A percentile compares a stretch with the other conserved stretches of the same genome.
Conservation (phyloP, 2,797 vertebrate genomes). For the Pangasius djambal region DNA sequence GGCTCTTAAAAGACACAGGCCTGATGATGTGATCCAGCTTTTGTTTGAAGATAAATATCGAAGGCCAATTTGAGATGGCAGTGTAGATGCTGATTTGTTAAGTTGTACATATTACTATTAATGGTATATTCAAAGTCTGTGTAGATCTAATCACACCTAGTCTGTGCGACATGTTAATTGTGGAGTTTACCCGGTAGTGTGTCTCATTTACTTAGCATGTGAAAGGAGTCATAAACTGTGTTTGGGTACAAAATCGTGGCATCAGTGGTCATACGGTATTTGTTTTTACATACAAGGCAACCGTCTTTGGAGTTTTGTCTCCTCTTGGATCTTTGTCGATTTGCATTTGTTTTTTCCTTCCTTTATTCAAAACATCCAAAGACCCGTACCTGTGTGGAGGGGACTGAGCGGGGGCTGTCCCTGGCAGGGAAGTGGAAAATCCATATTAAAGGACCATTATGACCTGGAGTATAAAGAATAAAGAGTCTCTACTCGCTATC, state of each 20-base stretch:
- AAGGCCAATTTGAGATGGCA: not conserved
- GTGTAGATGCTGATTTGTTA: not conserved
- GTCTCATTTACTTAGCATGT: not conserved
- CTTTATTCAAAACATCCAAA: slow-evolving; percentile 51
- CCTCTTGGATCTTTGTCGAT: slow-evolving; percentile 44
- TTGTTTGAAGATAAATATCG: slow-evolving; percentile 6
- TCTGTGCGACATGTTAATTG: no score
- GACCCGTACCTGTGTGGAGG: slow-evolving; percentile 35
- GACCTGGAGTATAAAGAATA: slow-evolving; percentile 50
- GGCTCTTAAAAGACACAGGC: slow-evolving; percentile 57
- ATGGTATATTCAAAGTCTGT: not conserved
- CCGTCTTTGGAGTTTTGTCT: slow-evolving; percentile 39
- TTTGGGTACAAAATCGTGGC: not conserved
- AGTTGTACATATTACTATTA: not conserved
- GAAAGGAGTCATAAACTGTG: not conserved
- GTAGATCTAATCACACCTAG: not conserved
- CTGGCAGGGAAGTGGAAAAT: slow-evolving; percentile 66
- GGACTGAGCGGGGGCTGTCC: slow-evolving; percentile 61
- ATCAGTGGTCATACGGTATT: not conserved
- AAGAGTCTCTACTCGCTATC: slow-evolving; percentile 51
- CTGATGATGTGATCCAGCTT: slow-evolving; percentile 38
- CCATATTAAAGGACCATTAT: slow-evolving; percentile 70
- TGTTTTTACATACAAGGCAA: slow-evolving; percentile 28
- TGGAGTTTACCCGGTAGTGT: not conserved
- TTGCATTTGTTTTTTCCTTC: slow-evolving; percentile 59